These are phyloP conservation scores for Zeuzera pyrina DNA, from an alignment of 2,888 invertebrate genomes.

Conservation along the genomic window DNA sequence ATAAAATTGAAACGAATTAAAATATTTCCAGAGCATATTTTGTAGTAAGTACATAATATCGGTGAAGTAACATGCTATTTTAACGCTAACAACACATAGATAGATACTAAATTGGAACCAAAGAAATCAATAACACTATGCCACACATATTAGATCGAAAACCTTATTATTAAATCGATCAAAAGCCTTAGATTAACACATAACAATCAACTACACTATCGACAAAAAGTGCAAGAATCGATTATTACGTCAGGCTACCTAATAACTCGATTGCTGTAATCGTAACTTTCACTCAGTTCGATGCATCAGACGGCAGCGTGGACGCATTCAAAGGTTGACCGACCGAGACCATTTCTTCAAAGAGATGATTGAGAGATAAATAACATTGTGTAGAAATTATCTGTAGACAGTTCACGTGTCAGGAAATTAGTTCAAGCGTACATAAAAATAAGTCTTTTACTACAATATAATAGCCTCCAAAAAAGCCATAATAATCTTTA, in stretches of 20 bases:
- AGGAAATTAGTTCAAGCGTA: no score
- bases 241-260: constrained; percentile 56
- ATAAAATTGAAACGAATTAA: not conserved
- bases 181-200: constrained; percentile 23
- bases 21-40: no score
- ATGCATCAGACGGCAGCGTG: constrained; percentile 35
- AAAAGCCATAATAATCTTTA: no score
- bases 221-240: constrained; percentile 46
- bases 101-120: not conserved
- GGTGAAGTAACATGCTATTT: not conserved
- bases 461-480: no score
- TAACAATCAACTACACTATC: constrained; percentile 15
- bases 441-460: no score
- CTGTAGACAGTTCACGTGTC: no score
- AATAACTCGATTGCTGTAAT: constrained; percentile 59
- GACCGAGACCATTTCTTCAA: constrained; percentile 29
- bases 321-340: constrained; percentile 38
- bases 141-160: not conserved
- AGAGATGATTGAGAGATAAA: constrained; percentile 25
- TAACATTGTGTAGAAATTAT: no score
- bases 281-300: constrained; percentile 54
- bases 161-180: constrained; percentile 26
- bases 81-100: not conserved
- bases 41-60: no score
- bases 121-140: not conserved